Evolutionary conservation across 2,888 invertebrate genomes (phyloP).

Genomic region (Sthenelais limicola): DNA sequence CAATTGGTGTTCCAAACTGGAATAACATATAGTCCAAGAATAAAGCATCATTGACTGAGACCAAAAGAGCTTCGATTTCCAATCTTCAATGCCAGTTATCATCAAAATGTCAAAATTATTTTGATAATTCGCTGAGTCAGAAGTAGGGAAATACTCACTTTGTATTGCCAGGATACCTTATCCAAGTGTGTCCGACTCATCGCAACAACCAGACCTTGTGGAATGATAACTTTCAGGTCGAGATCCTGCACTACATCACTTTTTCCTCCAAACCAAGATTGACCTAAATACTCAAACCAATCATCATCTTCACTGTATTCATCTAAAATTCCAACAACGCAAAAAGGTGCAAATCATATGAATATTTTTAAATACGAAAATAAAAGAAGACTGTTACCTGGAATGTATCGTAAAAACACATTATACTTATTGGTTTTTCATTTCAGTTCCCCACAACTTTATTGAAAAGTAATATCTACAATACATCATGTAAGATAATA

Average conservation of each 20-base stretch:
- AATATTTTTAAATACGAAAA: too few species aligned
- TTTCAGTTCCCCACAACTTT: too few species aligned
- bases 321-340: neutral
- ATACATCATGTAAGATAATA: too few species aligned
- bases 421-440: too few species aligned
- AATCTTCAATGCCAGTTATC: neutral
- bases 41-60: neutral
- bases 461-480: too few species aligned
- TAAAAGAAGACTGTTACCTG: too few species aligned
- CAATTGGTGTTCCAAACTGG: conserved; percentile 88
- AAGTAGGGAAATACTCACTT: conserved; percentile 78
- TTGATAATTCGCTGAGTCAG: too few species aligned
- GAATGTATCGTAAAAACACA: too few species aligned
- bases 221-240: conserved; percentile 71
- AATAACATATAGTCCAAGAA: conserved; percentile 51
- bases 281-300: conserved; percentile 20
- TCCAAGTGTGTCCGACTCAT: conserved; percentile 77
- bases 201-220: conserved; percentile 82
- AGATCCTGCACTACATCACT: conserved; percentile 38
- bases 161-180: conserved; percentile 81
- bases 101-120: too few species aligned
- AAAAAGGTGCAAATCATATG: too few species aligned
- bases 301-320: conserved; percentile 23
- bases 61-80: neutral
- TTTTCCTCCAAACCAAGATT: conserved; percentile 5